Percentiles rank a stretch among this genome's conserved stretches.
Conservation (phyloP, 2,888 invertebrate species). For the Bellardia pandia region DNA sequence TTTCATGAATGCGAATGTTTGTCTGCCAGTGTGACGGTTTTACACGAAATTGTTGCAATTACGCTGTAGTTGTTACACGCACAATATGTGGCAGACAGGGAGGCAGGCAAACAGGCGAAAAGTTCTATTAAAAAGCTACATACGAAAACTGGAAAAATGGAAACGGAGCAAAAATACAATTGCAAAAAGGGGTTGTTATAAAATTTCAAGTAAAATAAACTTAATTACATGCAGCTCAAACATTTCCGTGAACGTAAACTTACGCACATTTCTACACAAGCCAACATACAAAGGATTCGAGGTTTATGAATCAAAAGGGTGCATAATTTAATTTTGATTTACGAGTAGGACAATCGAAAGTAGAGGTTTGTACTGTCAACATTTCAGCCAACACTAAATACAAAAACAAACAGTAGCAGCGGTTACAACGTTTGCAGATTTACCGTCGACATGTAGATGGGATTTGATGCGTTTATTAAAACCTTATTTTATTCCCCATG, state of each 20-base stretch:
- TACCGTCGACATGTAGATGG: not conserved
- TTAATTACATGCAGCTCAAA: slow-evolving; percentile 54
- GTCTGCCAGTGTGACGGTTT: slow-evolving; percentile 6
- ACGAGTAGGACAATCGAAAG: slow-evolving; percentile 13
- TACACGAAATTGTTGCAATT: slow-evolving; percentile 61
- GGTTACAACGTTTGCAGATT: slow-evolving; percentile 35
- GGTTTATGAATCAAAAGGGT: slow-evolving; percentile 38
- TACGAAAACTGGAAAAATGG: slow-evolving; percentile 1
- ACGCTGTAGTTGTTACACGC: slow-evolving; percentile 46
- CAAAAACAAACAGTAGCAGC: slow-evolving; percentile 24
- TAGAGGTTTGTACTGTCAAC: slow-evolving; percentile 52
- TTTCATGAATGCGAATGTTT: slow-evolving; percentile 19
- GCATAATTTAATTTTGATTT: slow-evolving; percentile 51
- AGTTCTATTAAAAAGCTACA: slow-evolving; percentile 45
- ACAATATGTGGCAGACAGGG: slow-evolving; percentile 15
- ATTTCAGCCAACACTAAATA: slow-evolving; percentile 44
- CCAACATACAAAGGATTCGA: slow-evolving; percentile 23
- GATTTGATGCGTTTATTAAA: slow-evolving; percentile 18
- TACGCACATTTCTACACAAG: slow-evolving; percentile 15
- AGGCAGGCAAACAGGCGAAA: slow-evolving; percentile 37
- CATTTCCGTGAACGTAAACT: slow-evolving; percentile 13
- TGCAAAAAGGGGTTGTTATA: slow-evolving; percentile 37
- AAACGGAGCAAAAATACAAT: not conserved
- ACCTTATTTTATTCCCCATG: slow-evolving; percentile 11
- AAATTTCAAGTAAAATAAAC: slow-evolving; percentile 24